Conservation (phyloP, 2,113 vertebrate genomes). For the Gobiocypris rarus region DNA sequence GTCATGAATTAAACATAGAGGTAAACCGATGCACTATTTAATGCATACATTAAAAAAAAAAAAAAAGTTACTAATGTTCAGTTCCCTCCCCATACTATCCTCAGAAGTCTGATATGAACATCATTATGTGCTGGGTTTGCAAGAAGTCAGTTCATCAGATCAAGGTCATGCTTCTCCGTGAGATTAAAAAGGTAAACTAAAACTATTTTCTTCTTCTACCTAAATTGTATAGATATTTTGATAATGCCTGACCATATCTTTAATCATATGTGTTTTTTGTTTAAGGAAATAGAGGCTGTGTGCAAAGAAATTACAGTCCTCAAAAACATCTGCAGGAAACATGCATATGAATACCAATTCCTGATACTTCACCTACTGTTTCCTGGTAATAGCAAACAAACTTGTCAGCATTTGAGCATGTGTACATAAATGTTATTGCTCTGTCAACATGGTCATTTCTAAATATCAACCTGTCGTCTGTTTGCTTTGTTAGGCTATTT, state of each 20-base stretch:
- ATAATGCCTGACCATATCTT: not conserved
- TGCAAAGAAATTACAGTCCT: conserved; percentile 4
- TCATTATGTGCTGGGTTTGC: conserved; percentile 24
- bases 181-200: conserved; percentile 25
- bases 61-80: not conserved
- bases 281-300: conserved; percentile 36
- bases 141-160: conserved; percentile 2
- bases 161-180: not conserved
- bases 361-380: conserved; percentile 2
- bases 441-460: not conserved
- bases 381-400: not conserved
- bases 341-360: conserved; percentile 9
- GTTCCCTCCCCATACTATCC: not conserved
- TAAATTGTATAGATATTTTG: not conserved
- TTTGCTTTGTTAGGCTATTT: not conserved
- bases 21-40: not conserved
- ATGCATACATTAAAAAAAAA: not conserved
- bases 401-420: conserved; percentile 14
- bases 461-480: not conserved
- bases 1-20: not conserved
- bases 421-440: conserved; percentile 7
- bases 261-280: not conserved
- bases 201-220: not conserved
- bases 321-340: conserved; percentile 2
- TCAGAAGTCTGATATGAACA: not conserved